Base-by-base conservation (phyloP, 1,140 invertebrate genomes). In the Melipona quadrifasciata region DNA sequence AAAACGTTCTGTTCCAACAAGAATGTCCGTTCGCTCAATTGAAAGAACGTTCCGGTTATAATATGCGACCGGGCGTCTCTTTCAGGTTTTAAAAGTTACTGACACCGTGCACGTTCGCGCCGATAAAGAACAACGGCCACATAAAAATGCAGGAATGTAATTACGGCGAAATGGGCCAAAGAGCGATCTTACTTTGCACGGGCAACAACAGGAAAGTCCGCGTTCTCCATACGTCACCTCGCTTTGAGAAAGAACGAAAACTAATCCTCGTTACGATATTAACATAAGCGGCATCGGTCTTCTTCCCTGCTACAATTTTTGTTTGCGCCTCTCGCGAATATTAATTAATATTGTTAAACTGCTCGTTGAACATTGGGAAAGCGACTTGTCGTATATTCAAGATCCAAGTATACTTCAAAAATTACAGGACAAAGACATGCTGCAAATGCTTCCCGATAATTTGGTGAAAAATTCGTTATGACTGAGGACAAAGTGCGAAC, bases 101-200 rank as follows among this genome's bases (percentile, higher is more conserved):
- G 71, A 17, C 39, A 72, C 14, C 16, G 39, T 27, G 21, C 34
- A 72, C 21, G 39, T 51, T 51, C 12, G 16, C 27, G 31, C 31
- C n/a, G n/a, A 27, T 27, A 53, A 10, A 72, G 16, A 1, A 73
- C 31, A 39, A 2, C 19, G 31, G 24, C 19, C 17, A 21, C 27
- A 68, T 81, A 75, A 82, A 82, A 75, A 65, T 55, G 72, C 61
- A 21, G 57, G 58, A 67, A 76, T 57, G 64, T 82, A 82, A 82
- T 82, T 82, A 82, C 47, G n/a, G n/a, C 72, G 47, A 82, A 74
- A 17, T 75, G 80, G 80, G 80, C 55, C 80, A 76, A 67, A 67
- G 51, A 64, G 72, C 75, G 68, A 82, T 75, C 51, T 82, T 67
- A 61, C 79, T 80, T 72, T 65, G 58, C 58, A 53, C 31, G n/a